A percentile compares a stretch with the other conserved stretches of the same genome.
Evolutionary conservation across 2,888 invertebrate genomes (phyloP).

Genomic region (Cephonodes hylas): DNA sequence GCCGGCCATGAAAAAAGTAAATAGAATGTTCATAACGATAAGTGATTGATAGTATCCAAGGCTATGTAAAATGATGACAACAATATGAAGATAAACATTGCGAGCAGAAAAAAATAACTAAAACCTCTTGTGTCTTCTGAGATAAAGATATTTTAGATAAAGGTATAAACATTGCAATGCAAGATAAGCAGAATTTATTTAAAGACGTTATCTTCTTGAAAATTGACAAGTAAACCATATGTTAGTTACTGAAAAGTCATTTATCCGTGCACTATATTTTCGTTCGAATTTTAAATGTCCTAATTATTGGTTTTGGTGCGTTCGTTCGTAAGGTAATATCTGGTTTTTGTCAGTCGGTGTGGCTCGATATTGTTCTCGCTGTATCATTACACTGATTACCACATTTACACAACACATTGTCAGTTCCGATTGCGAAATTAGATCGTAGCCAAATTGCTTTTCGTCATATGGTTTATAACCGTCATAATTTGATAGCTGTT

Average conservation of each 20-base stretch:
- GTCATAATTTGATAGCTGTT: constrained; percentile 45
- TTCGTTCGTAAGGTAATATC: background rate
- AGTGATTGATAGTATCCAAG: background rate
- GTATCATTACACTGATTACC: constrained; percentile 67
- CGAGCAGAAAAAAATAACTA: background rate
- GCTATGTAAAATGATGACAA: background rate
- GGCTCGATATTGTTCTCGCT: constrained; percentile 44
- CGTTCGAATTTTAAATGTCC: background rate
- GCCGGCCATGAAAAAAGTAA: background rate
- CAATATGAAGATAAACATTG: background rate
- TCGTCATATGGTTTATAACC: constrained; percentile 66
- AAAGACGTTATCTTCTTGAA: background rate
- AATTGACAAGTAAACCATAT: background rate
- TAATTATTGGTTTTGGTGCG: background rate
- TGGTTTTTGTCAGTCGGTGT: constrained; percentile 34
- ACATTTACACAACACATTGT: constrained; percentile 71
- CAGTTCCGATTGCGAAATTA: constrained; percentile 67
- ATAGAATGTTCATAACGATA: background rate
- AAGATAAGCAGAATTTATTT: background rate
- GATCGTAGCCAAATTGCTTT: constrained; percentile 70
- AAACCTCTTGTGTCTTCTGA: background rate
- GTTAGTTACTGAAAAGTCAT: background rate
- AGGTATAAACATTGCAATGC: background rate
- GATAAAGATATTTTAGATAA: background rate
- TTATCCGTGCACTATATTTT: background rate